Conservation (phyloP, 2,797 vertebrate genomes). For the Miichthys miiuy region DNA sequence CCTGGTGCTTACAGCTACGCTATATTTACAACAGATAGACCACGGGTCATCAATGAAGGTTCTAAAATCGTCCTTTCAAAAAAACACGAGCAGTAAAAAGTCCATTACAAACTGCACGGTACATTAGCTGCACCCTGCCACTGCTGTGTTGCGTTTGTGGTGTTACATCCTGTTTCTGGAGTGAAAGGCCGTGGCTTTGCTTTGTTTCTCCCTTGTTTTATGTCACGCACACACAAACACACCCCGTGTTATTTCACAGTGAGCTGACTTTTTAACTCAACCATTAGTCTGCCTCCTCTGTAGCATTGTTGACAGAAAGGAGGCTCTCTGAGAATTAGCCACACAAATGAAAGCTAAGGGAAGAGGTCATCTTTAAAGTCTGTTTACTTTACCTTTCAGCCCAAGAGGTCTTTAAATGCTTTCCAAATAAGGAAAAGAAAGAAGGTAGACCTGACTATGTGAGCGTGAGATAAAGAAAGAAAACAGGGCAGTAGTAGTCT, state of each 20-base stretch:
- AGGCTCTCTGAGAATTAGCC: constrained; percentile 37
- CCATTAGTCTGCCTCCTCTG: constrained; percentile 37
- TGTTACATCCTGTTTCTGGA: constrained; percentile 35
- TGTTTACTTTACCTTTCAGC: constrained; percentile 52
- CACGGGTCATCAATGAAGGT: constrained; percentile 14
- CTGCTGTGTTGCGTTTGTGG: constrained; percentile 23
- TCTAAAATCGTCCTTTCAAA: constrained; percentile 21
- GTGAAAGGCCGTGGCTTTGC: constrained; percentile 33
- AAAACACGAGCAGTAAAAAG: constrained; percentile 41
- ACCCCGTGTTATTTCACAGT: constrained; percentile 64
- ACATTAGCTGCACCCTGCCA: constrained; percentile 29
- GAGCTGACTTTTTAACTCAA: constrained; percentile 53
- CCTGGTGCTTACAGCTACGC: constrained; percentile 31
- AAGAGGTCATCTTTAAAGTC: constrained; percentile 38
- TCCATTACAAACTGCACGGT: constrained; percentile 21
- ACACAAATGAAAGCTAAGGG: constrained; percentile 40
- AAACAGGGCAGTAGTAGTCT: neutral
- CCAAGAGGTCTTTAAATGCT: constrained; percentile 44
- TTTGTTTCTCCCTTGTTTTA: constrained; percentile 42
- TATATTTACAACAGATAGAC: constrained; percentile 21
- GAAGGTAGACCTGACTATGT: constrained; percentile 6
- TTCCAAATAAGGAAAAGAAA: constrained; percentile 58
- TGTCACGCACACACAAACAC: constrained; percentile 11
- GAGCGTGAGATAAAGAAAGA: constrained; percentile 19
- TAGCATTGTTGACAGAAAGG: constrained; percentile 45